A percentile compares a stretch with the other conserved stretches of the same genome.
Evolutionary conservation across 2,113 vertebrate genomes (phyloP).

Genomic region (Eudorcas thomsonii): DNA sequence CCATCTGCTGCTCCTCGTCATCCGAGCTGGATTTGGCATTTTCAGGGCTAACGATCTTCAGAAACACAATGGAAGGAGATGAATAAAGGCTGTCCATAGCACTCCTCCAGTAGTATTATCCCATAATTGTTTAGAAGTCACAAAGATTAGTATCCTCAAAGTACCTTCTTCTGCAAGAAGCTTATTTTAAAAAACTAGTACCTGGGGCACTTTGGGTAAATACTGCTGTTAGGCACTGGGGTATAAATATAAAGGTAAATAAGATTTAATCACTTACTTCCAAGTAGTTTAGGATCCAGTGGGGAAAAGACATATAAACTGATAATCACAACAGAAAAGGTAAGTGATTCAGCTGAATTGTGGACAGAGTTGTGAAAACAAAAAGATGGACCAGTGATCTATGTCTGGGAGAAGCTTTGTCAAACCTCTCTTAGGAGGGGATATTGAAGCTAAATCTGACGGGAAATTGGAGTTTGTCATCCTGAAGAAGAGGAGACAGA

Average conservation of each 20-base stretch:
- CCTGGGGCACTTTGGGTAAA: background rate
- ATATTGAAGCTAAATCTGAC: background rate
- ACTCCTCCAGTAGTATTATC: background rate
- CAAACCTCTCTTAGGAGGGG: background rate
- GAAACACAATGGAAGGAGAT: background rate
- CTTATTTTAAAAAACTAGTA: background rate
- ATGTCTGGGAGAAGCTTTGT: background rate
- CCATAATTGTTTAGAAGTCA: background rate
- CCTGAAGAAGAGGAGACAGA: background rate
- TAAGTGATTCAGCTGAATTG: background rate
- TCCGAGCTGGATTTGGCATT: constrained; percentile 64
- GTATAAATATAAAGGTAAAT: background rate
- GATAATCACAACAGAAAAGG: background rate
- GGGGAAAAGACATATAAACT: background rate
- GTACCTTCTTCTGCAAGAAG: background rate
- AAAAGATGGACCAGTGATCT: background rate
- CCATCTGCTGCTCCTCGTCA: constrained; percentile 73
- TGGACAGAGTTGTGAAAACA: background rate
- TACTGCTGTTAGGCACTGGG: background rate
- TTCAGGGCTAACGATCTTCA: constrained; percentile 86
- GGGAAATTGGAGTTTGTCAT: background rate
- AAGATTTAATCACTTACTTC: background rate
- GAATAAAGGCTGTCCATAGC: background rate
- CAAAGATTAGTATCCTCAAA: background rate
- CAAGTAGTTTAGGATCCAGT: background rate